Conservation (phyloP, 2,888 invertebrate species). For the Exocentrus adspersus region DNA sequence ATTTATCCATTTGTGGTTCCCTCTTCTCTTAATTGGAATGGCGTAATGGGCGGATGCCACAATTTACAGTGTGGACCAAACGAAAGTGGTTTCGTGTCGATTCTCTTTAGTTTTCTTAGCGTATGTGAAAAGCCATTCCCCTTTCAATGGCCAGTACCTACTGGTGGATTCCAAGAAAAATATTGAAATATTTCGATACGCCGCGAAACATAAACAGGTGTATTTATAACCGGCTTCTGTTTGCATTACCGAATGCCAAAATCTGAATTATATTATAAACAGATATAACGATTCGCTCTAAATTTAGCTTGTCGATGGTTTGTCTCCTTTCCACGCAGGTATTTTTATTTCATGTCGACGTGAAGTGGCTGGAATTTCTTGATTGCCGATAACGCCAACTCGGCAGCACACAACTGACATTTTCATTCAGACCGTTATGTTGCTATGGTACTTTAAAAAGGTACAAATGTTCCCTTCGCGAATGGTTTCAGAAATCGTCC, state of each 20-base stretch:
- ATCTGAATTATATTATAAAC: slow-evolving; percentile 32
- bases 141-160: slow-evolving; percentile 12
- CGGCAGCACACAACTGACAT: too few species aligned
- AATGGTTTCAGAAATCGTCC: too few species aligned
- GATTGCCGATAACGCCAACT: too few species aligned
- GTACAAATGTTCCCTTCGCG: too few species aligned
- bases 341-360: too few species aligned
- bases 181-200: slow-evolving; percentile 43
- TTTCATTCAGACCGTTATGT: too few species aligned
- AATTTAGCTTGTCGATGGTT: neutral
- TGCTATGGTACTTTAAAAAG: too few species aligned
- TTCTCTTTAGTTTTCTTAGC: neutral
- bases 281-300: slow-evolving; percentile 11
- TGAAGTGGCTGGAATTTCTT: too few species aligned
- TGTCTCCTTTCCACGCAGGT: neutral
- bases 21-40: too few species aligned
- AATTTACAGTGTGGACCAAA: neutral
- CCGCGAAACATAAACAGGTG: slow-evolving; percentile 39
- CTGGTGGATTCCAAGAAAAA: slow-evolving; percentile 38
- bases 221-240: slow-evolving; percentile 42
- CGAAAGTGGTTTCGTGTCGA: too few species aligned
- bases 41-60: too few species aligned
- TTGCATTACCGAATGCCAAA: slow-evolving; percentile 40
- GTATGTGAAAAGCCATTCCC: neutral
- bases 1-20: neutral